These are phyloP conservation scores for Elegia similella DNA, from an alignment of 2,888 invertebrate species.

Conservation along the genomic window DNA sequence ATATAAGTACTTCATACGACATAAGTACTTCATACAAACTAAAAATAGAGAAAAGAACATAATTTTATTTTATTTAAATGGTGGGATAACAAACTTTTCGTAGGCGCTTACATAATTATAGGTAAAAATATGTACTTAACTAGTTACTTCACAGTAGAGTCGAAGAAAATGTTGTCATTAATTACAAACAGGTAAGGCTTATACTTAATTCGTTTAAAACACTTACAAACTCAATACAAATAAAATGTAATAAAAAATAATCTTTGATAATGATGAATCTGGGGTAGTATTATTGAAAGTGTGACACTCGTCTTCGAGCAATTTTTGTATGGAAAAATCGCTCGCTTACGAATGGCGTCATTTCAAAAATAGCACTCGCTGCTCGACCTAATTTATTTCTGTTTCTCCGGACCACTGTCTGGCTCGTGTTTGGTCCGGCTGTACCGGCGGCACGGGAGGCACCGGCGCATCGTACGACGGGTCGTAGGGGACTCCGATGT, in stretches of 20 bases:
- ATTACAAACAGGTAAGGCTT: neutral
- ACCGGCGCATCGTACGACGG: constrained; percentile 31
- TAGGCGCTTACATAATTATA: neutral
- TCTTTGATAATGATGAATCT: neutral
- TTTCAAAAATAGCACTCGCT: too few species aligned
- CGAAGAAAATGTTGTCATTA: neutral
- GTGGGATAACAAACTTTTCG: neutral
- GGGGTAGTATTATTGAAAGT: too few species aligned
- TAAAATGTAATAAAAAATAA: neutral
- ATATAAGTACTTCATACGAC: too few species aligned
- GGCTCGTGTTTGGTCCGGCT: constrained; percentile 35
- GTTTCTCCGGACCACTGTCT: constrained; percentile 67
- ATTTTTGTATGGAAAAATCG: too few species aligned
- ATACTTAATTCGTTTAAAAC: neutral
- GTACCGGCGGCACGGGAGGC: constrained; percentile 24
- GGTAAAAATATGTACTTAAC: neutral
- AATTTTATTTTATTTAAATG: neutral
- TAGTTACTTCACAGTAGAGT: neutral
- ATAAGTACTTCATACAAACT: too few species aligned
- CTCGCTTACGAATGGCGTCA: too few species aligned
- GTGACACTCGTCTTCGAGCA: too few species aligned
- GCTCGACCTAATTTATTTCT: constrained; percentile 63
- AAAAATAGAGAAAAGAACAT: neutral
- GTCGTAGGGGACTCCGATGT: constrained; percentile 45
- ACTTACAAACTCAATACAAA: neutral